Conservation (phyloP, 2,113 vertebrate species). For the Calyptommatus sinebrachiatus region DNA sequence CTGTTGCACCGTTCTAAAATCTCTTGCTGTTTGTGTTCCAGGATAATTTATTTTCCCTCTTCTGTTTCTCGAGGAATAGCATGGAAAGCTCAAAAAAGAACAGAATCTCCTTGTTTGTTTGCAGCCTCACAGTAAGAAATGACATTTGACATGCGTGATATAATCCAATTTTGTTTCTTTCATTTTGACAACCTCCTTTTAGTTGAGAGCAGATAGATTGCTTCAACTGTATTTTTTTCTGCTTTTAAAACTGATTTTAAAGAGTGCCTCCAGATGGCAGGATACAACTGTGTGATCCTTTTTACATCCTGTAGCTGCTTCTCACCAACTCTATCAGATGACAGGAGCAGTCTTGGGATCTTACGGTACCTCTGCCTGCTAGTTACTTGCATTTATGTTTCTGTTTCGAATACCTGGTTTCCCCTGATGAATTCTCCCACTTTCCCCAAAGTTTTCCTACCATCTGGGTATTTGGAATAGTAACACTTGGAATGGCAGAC, state of each 20-base stretch:
- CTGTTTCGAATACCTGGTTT: too few relatives aligned
- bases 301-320: too few relatives aligned
- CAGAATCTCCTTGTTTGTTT: background rate
- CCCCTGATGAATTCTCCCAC: too few relatives aligned
- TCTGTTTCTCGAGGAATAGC: background rate
- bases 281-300: too few relatives aligned
- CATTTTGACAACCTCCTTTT: background rate
- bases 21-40: background rate
- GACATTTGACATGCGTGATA: background rate
- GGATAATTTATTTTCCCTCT: background rate
- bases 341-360: too few relatives aligned
- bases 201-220: background rate
- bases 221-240: background rate
- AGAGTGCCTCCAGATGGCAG: too few relatives aligned
- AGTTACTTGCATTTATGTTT: too few relatives aligned
- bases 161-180: background rate
- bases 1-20: background rate
- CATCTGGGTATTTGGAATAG: too few relatives aligned
- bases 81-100: background rate
- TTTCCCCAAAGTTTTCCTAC: too few relatives aligned
- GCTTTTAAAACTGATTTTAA: background rate
- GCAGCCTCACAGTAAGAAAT: background rate
- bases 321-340: too few relatives aligned
- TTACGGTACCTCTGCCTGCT: too few relatives aligned
- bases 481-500: too few relatives aligned